Base-by-base conservation (phyloP, 64 coral and sea anemone species). In the Dendrophyllia cribrosa region DNA sequence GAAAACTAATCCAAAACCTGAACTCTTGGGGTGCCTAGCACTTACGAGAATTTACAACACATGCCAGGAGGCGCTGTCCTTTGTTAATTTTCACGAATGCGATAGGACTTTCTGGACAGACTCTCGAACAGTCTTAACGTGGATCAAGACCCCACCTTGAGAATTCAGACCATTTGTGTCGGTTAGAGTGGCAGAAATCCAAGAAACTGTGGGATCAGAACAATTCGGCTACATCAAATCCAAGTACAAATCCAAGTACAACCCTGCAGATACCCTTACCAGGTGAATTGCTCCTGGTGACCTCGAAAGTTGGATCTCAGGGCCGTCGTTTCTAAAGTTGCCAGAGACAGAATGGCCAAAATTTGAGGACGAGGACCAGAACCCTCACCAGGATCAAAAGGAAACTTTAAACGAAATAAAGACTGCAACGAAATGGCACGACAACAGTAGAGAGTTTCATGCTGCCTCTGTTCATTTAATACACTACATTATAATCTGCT, bases 1-100 rank as follows among this genome's bases (percentile, higher is more conserved):
- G 48, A 94, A 94, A 24, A 87, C 86, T 56, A 81, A 89, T 8
- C 93, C 93, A 13, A 82, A 87, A 83, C 93, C 89, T 77, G 93
- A 89, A 82, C 87, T 94, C 21, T 49, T 94, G 7, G 78, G 93
- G 15, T 89, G 87, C 69, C 59, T 94, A 68, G 86, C 87, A 26
- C 78, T 94, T 20, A 66, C 58, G 74, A 94, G 93, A 63, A 82
- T 89, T 70, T 89, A 85, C 77, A 74, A 60, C 26, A 89, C 66
- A 13, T 83, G 86, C 63, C 66, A 74, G 58, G 63, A 89, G 15
- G 86, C 92, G 88, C 53, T 94, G 20, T 44, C n/a, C 59, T 94
- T 94, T 86, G 93, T 63, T 21, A 89, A 94, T 49, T 87, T 94
- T 43, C 26, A 76, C 10, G 69, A 94, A 6, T 89, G 44, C 80